Evolutionary conservation across 2,113 vertebrate genomes (phyloP).

Genomic region (Dendropsophus ebraccatus): DNA sequence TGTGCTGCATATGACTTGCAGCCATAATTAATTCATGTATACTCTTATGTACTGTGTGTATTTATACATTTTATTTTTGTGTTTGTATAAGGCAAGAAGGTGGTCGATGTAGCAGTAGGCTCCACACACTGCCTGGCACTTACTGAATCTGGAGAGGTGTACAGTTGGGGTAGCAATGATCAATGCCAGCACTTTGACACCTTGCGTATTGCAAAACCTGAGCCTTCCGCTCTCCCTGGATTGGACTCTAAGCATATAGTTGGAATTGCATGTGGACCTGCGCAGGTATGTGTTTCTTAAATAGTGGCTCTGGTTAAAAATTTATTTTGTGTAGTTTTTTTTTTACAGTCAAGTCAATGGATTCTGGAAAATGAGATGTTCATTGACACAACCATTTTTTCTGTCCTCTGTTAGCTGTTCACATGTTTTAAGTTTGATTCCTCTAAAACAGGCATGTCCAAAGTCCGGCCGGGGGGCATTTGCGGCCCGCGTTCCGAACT

Average conservation of each 20-base stretch:
- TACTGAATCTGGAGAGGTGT: slow-evolving; percentile 94
- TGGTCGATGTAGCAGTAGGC: slow-evolving; percentile 93
- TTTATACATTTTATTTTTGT: not conserved
- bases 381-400: not conserved
- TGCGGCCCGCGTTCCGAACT: too few relatives aligned
- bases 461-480: too few relatives aligned
- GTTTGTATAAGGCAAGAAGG: slow-evolving; percentile 85
- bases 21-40: not conserved
- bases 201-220: slow-evolving; percentile 91
- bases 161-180: slow-evolving; percentile 98
- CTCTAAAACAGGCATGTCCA: too few relatives aligned
- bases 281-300: slow-evolving; percentile 78
- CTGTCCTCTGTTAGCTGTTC: not conserved
- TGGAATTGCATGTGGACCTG: slow-evolving; percentile 93
- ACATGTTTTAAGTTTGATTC: too few relatives aligned
- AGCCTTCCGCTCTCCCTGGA: slow-evolving; percentile 87
- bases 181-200: slow-evolving; percentile 98
- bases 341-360: not conserved
- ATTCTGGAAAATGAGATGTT: not conserved
- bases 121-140: slow-evolving; percentile 95
- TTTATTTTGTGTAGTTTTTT: not conserved
- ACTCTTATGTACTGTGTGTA: not conserved
- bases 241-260: slow-evolving; percentile 93
- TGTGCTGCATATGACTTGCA: too few relatives aligned
- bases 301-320: not conserved